Conservation (phyloP, 2,113 vertebrate genomes). For the Phylloscopus whistleri region DNA sequence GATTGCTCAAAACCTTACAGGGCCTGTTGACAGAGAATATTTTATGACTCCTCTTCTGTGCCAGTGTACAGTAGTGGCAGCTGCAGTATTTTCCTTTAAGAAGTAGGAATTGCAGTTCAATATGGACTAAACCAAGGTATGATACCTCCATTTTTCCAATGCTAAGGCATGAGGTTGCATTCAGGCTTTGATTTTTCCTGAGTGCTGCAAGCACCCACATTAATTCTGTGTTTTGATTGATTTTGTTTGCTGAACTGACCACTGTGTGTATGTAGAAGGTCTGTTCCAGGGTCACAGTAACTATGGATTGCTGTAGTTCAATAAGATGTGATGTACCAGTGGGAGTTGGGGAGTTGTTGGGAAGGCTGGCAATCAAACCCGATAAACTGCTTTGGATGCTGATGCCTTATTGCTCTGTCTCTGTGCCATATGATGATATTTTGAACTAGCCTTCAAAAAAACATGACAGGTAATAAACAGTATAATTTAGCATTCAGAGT, state of each 20-base stretch:
- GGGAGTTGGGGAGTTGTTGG: neutral
- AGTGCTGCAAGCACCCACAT: too few species aligned
- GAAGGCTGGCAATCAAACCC: neutral
- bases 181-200: neutral
- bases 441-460: neutral
- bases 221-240: neutral
- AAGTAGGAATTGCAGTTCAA: neutral
- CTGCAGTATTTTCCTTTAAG: neutral
- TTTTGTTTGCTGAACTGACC: neutral
- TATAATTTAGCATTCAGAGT: neutral
- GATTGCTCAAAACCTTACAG: neutral
- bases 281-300: rapidly evolving
- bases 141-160: neutral
- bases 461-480: rapidly evolving
- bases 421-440: neutral
- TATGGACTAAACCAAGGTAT: neutral
- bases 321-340: rapidly evolving
- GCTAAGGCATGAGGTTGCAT: neutral
- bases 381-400: neutral
- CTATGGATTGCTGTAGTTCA: neutral
- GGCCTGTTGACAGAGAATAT: rapidly evolving
- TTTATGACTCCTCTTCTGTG: neutral
- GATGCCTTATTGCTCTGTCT: neutral
- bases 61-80: neutral
- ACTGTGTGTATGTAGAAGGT: neutral